Evolutionary conservation across 2,797 vertebrate genomes (phyloP), one percentile per base, ranked within the genome.

Genomic region (Malurus splendens): DNA sequence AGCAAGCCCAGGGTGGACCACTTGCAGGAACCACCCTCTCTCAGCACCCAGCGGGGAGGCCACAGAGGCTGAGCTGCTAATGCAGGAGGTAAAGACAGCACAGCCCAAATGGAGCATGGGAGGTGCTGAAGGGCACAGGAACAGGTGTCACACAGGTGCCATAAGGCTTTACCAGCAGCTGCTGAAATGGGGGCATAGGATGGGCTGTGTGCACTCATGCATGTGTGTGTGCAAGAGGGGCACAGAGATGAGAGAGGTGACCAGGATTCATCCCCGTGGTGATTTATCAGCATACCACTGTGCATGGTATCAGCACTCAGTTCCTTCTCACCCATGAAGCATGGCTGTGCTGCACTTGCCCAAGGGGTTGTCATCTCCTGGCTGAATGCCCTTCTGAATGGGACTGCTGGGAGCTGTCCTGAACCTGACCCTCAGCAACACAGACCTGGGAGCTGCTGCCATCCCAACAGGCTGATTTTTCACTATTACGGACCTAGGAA

Each of bases 161-260:
- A 64, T 89, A 87, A 66, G 87, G 86, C 66, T 93, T 62, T 82
- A 73, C 84, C 73, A 73, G 68, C 23, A 9, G 36, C 76, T 92
- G 90, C 83, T 36, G 79, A 85, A 82, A 70, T 3, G 23, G 80
- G 86, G 91, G 67, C 66, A 30, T 80, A 87, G 68, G 90, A 71
- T 23, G 38, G 32, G 3, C 0, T 2, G 33, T 8, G 47, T 27
- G 32, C 48, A 32, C 5, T 4, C 1, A 2, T 10, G 18, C n/a
- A 39, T 0, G 0, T 10, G 36, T 33, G 41, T n/a, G 33, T 15
- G 42, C 0, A 1, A 67, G 41, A 54, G 42, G 33, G 57, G 16
- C 56, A 23, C 16, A 8, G 48, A 12, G 48, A 57, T 18, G 28
- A 44, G 48, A 36, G 28, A 50, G 64, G 22, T 0, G 2, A 18